Evolutionary conservation across 2,113 vertebrate genomes (phyloP).

Genomic region (Callaeas wilsoni): DNA sequence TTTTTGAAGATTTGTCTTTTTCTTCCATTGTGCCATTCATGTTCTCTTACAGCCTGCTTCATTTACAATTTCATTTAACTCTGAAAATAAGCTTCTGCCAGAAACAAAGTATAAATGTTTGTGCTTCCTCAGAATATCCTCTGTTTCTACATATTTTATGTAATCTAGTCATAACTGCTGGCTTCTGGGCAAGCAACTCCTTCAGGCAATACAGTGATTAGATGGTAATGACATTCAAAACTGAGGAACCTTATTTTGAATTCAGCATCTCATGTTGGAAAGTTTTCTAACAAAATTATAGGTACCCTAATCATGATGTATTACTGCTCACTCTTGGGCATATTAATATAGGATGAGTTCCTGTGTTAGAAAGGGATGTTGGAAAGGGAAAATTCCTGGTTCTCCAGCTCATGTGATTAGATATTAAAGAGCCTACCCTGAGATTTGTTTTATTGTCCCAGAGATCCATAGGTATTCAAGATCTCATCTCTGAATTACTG

Average conservation of each 20-base stretch:
- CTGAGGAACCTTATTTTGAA: background rate
- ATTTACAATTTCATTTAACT: background rate
- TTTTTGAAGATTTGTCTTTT: background rate
- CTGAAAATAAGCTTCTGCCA: background rate
- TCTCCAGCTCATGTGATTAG: background rate
- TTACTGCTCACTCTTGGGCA: background rate
- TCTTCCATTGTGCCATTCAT: background rate
- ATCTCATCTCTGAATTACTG: background rate
- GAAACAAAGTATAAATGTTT: background rate
- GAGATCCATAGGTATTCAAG: background rate
- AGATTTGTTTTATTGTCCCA: background rate
- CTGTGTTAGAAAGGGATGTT: background rate
- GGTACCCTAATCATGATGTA: background rate
- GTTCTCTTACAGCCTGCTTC: background rate
- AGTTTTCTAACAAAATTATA: background rate
- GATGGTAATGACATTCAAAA: background rate
- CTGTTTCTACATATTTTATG: background rate
- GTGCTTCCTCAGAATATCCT: background rate
- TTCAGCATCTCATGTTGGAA: background rate
- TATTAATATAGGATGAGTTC: background rate
- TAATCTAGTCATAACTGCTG: background rate
- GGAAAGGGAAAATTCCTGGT: background rate
- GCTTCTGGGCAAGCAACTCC: background rate
- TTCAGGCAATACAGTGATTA: background rate
- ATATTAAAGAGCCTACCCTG: background rate